Base-by-base conservation (phyloP, 2,797 vertebrate species). In the Acanthurus tractus region DNA sequence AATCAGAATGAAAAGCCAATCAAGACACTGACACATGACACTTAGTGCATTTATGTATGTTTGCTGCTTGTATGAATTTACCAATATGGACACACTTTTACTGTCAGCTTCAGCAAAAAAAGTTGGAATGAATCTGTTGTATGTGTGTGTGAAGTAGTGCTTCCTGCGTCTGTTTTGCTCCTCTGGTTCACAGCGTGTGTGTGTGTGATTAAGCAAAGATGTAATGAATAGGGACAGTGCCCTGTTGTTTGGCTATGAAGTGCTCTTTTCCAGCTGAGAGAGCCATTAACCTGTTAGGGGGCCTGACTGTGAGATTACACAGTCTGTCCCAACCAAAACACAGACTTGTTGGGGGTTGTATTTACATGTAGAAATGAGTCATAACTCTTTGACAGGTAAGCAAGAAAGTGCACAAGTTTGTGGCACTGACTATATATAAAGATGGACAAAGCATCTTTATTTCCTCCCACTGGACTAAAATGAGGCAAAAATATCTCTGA, bases 271-370 rank as follows among this genome's bases (percentile, higher is more conserved):
- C 68, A 83, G 83, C 84, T 76, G 83, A 86, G 83, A 76, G 66
- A 69, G 65, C 79, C 70, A 83, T 88, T 90, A 88, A 84, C 88
- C 83, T 82, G 76, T 78, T 80, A 46, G 58, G 22, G 46, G 50
- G 59, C 63, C 53, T 42, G 61, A 76, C 65, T 76, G 70, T 48
- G 78, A 85, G 66, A 75, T 74, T 65, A 66, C 54, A 50, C 56
- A 63, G 69, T 68, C 63, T 64, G 62, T 73, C 42, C 49, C 0
- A 18, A 81, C 25, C 59, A 50, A 48, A 82, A 57, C 44, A 54
- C 25, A 70, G 52, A 75, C 34, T 22, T 70, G 46, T 62, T 22
- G 5, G 15, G 48, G 17, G 36, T 12, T 9, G 29, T 55, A 68
- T 61, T 68, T 12, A 12, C 62, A 57, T 20, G 20, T 13, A 14